Base-by-base conservation (phyloP, 2,113 vertebrate genomes). In the Cyprinodon brontotheroides region DNA sequence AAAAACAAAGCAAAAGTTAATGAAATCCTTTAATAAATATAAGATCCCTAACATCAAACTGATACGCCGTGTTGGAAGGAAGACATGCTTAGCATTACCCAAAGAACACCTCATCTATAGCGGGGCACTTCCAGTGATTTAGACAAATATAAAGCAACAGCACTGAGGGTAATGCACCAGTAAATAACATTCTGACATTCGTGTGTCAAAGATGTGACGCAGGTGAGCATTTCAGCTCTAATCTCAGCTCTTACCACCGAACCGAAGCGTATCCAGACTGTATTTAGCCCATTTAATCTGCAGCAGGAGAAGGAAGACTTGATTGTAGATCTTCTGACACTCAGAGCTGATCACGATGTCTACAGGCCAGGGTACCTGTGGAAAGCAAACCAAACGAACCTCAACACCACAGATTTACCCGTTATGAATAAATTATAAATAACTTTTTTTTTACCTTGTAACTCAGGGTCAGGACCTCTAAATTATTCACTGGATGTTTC, bases 271-370 rank as follows among this genome's bases (percentile, higher is more conserved):
- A 90, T 99, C 98, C 77, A 99, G 92, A 84, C 97, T 98, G 72
- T 99, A 99, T 75, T 99, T 99, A 71, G 98, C 97, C 97, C 97
- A 98, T 82, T 99, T 99, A 83, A 99, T 99, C 93, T 99, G 97
- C 74, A 99, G 82, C 74, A 99, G 92, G 13, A 99, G 96, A 38
- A 99, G 94, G 82, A 99, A 99, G 61, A 99, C 97, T 81, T 99
- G 98, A 87, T 98, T 99, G 94, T 99, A 99, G 89, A 99, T 99
- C 94, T 97, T 98, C 92, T 99, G 97, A 87, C 97, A 98, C 89
- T 99, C 98, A 4, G 94, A 95, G 90, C 97, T 99, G 93, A 99
- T 98, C 78, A 99, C 98, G 67, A 99, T 98, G 87, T 99, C 98
- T 29, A 99, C 98, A 48, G 98, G 98, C 98, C 98, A 99, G n/a